A percentile compares a stretch with the other conserved stretches of the same genome.
phyloP scores from a whole-genome alignment of 2,888 invertebrate species.

The Cotesia congregata region DNA sequence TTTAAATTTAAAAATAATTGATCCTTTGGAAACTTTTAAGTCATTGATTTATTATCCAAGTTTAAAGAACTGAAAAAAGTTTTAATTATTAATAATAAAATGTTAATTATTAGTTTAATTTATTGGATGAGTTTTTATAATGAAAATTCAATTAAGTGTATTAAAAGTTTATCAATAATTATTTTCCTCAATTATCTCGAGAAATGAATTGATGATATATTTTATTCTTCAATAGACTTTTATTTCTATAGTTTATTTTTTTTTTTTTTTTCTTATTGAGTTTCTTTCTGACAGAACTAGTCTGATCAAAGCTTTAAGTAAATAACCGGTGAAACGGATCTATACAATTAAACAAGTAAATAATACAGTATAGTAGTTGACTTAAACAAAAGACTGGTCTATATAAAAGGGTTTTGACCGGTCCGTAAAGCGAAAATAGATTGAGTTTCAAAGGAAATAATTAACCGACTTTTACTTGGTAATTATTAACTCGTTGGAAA shows the following conservation, averaged over 20 bases:
- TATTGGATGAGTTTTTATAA: background rate
- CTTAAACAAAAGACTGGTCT: background rate
- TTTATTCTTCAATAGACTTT: no score
- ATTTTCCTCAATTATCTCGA: background rate
- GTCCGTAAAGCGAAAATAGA: conserved; percentile 31
- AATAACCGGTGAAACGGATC: background rate
- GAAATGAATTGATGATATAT: no score
- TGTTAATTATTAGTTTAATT: background rate
- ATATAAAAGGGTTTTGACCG: conserved; percentile 12
- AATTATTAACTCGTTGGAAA: background rate
- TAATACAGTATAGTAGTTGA: background rate
- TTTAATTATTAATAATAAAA: background rate
- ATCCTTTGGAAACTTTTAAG: background rate
- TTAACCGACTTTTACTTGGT: background rate
- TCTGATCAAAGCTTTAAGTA: background rate
- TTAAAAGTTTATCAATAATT: background rate
- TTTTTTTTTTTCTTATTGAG: background rate
- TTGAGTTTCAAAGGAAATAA: conserved; percentile 21
- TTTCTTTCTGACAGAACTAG: background rate
- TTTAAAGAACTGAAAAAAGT: background rate
- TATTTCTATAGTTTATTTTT: background rate
- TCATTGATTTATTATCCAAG: background rate
- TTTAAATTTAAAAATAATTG: background rate
- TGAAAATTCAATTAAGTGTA: background rate
- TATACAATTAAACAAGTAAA: background rate